Evolutionary conservation across 1,140 invertebrate genomes (phyloP), one percentile per base, ranked within the genome.

Genomic region (Cyrtorhinus lividipennis): DNA sequence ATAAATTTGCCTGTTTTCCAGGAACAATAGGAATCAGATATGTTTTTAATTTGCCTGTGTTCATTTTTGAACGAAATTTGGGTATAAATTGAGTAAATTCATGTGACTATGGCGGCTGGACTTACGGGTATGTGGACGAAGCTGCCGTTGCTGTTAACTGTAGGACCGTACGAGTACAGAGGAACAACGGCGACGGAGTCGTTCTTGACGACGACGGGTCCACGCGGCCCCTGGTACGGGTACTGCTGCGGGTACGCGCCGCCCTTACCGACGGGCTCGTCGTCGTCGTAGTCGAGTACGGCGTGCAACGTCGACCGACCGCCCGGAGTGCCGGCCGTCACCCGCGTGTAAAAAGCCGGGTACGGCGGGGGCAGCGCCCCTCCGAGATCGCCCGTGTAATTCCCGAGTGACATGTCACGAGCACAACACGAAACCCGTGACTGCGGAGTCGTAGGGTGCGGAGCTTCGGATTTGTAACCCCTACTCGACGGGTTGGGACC

Each of bases 51-150:
- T n/a, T n/a, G n/a, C n/a, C n/a, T n/a, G n/a, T n/a, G n/a, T n/a
- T n/a, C n/a, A n/a, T n/a, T n/a, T n/a, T n/a, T n/a, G n/a, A n/a
- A n/a, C n/a, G n/a, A n/a, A n/a, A n/a, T n/a, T n/a, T n/a, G n/a
- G n/a, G n/a, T n/a, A n/a, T n/a, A n/a, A n/a, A n/a, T n/a, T n/a
- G n/a, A n/a, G n/a, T n/a, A n/a, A n/a, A n/a, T n/a, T n/a, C n/a
- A n/a, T n/a, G n/a, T n/a, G n/a, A n/a, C n/a, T n/a, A n/a, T n/a
- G n/a, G n/a, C n/a, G n/a, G n/a, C n/a, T 15, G 15, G 63, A 82
- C 86, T 88, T 76, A 90, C 88, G 73, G 88, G 88, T 77, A 91
- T 90, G 77, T 90, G 87, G 61, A 90, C 81, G 69, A 89, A 84
- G 15, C 83, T 83, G 63, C 88, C 88, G 74, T 91, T 91, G 72